Base-by-base conservation (phyloP, 2,113 vertebrate genomes). In the Bagarius yarrelli region DNA sequence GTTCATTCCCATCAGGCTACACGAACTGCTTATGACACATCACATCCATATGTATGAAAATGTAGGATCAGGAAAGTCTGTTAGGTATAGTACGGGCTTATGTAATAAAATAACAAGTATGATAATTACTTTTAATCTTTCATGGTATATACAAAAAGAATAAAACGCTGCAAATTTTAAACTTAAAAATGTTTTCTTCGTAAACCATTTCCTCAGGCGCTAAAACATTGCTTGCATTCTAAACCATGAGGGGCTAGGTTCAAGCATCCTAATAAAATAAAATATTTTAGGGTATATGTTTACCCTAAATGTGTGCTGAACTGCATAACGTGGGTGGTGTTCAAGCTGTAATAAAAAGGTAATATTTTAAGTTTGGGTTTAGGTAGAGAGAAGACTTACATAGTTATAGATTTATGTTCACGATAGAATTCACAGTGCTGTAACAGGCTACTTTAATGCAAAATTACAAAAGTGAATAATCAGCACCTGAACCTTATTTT, bases 1-100 rank as follows among this genome's bases (percentile, higher is more conserved):
- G 85, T 90, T 90, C 86, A 89, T 40, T 40, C 90, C 90, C 90
- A 90, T 89, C 87, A 86, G 86, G 66, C 86, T 87, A 67, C 79
- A 83, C 85, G 8, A 70, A 47, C 66, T 79, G 83, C 80, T 87
- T 85, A 86, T 83, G 77, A 71, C 83, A 83, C 81, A 78, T 72
- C 85, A 50, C 76, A 84, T 83, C 89, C 87, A 88, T 79, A 76
- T 84, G 85, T 40, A 81, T 85, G 88, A 82, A 87, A 86, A 86
- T 83, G 77, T 80, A 53, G 79, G 83, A 85, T 88, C 80, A 84
- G 87, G 88, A 74, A 76, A 77, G 70, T 67, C 47, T 76, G 40
- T 79, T 85, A 64, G 76, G 82, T 83, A 75, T 75, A 53, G 52
- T 80, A 60, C 44, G 83, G 84, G 70, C 76, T 78, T 72, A 72